Base-by-base conservation (phyloP, 1,140 invertebrate species). In the Drosophila mauritiana region DNA sequence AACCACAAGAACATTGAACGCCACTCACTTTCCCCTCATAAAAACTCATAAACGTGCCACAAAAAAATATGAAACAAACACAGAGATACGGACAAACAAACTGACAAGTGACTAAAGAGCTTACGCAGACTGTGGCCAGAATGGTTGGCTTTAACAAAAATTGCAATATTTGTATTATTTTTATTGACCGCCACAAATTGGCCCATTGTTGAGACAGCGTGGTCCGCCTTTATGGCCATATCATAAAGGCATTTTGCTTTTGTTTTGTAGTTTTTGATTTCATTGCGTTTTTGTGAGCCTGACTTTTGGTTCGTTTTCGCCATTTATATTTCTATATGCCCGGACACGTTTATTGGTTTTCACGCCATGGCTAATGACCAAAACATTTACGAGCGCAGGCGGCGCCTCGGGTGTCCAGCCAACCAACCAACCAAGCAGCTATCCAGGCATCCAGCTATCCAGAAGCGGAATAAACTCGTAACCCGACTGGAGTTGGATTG, bases 151-250 rank as follows among this genome's bases (percentile, higher is more conserved):
- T 81, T 78, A 81, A 65, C 46, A 69, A 78, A 63, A 63, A 61
- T 72, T 86, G 78, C 73, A 88, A 88, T 82, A 79, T 70, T 86
- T 72, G 45, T 80, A 83, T 76, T 78, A 51, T 74, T 81, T 86
- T 84, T 77, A 84, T 85, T 76, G 67, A 61, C 51, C 65, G 62
- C 64, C 75, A 48, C 75, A 86, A 88, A 88, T 86, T 76, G 75
- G 83, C 69, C 76, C 76, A 52, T 63, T 68, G 80, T 58, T 64
- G 49, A 54, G 73, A 46, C 72, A 74, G 69, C 25, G 31, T 82
- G 79, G 54, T 46, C 61, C 8, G 39, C 59, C 48, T 88, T 86
- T 88, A 86, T 83, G 78, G 57, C 73, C 70, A 82, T 78, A 88
- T 88, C 73, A 88, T 82, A 84, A 84, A 61, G 62, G 63, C 80